These are phyloP conservation scores for Volucella inanis DNA, from an alignment of 2,888 invertebrate species.

Conservation along the genomic window DNA sequence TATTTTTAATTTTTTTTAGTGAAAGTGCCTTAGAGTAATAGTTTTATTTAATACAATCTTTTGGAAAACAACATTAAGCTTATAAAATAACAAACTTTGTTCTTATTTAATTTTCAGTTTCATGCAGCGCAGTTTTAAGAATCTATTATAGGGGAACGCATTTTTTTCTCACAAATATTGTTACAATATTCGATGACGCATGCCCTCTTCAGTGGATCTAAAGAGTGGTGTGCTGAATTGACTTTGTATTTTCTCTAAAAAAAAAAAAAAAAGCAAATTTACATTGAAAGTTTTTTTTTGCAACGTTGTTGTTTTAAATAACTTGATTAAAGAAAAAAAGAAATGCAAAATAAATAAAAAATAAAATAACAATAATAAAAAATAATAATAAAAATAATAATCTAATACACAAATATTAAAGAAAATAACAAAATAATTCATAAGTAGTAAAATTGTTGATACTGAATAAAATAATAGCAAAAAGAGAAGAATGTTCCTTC, in stretches of 20 bases:
- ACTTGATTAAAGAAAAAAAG: slow-evolving; percentile 16
- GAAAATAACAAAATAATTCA: slow-evolving; percentile 52
- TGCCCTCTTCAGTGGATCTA: slow-evolving; percentile 70
- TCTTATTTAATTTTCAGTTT: slow-evolving; percentile 74
- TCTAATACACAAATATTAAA: slow-evolving; percentile 50
- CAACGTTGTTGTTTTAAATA: slow-evolving; percentile 64
- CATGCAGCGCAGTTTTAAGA: slow-evolving; percentile 74
- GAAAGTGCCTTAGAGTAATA: slow-evolving; percentile 53
- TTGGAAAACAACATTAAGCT: slow-evolving; percentile 59
- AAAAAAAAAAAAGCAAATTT: slow-evolving; percentile 5
- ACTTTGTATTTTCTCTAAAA: slow-evolving; percentile 17
- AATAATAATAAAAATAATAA: background rate
- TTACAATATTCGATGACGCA: slow-evolving; percentile 62
- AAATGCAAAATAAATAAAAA: slow-evolving; percentile 17
- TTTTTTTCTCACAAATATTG: slow-evolving; percentile 51
- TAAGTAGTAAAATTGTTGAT: slow-evolving; percentile 74
- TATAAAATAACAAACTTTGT: slow-evolving; percentile 67
- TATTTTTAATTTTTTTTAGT: slow-evolving; percentile 46
- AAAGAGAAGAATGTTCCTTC: slow-evolving; percentile 72
- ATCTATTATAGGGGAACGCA: slow-evolving; percentile 50
- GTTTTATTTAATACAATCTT: slow-evolving; percentile 33
- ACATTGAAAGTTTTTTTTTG: slow-evolving; percentile 45
- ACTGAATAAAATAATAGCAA: slow-evolving; percentile 68
- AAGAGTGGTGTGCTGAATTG: slow-evolving; percentile 62
- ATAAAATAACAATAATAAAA: background rate